phyloP scores from a whole-genome alignment of 2,888 invertebrate genomes.

The Leptopilina myrica region DNA sequence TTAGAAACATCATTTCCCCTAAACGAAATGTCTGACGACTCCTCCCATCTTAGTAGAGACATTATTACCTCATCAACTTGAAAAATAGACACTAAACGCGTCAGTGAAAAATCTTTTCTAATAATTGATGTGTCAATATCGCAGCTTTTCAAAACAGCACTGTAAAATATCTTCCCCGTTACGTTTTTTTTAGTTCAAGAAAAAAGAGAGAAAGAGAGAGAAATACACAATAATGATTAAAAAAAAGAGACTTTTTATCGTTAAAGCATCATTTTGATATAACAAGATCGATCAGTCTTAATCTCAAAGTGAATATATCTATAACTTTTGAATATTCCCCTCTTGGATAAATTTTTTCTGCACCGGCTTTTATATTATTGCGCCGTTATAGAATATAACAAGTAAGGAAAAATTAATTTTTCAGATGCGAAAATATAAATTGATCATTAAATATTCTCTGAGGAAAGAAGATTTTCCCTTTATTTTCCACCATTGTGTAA shows the following conservation, averaged over 20 bases:
- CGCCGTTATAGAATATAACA: background rate
- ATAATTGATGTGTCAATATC: slow-evolving; percentile 28
- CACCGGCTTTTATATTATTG: slow-evolving; percentile 9
- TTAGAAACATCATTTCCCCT: background rate
- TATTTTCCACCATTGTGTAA: background rate
- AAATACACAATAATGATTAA: slow-evolving; percentile 6
- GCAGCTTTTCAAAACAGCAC: background rate
- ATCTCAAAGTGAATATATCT: slow-evolving; percentile 1
- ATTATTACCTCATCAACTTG: slow-evolving; percentile 23
- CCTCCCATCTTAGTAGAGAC: slow-evolving; percentile 4
- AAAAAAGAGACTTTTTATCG: background rate
- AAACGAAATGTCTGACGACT: background rate
- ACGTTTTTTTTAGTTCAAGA: background rate
- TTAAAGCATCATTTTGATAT: slow-evolving; percentile 31
- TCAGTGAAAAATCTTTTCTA: slow-evolving; percentile 26
- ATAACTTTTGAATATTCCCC: slow-evolving; percentile 4
- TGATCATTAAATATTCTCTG: slow-evolving; percentile 5
- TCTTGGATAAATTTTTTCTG: background rate
- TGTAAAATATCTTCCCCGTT: slow-evolving; percentile 1
- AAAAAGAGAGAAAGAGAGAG: too few relatives aligned
- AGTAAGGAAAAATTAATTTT: slow-evolving; percentile 1
- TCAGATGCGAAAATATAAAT: background rate
- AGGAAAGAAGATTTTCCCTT: background rate
- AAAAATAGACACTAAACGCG: slow-evolving; percentile 2
- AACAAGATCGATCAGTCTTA: slow-evolving; percentile 35